phyloP scores from a whole-genome alignment of 2,888 invertebrate species.

The Machimus rusticus region DNA sequence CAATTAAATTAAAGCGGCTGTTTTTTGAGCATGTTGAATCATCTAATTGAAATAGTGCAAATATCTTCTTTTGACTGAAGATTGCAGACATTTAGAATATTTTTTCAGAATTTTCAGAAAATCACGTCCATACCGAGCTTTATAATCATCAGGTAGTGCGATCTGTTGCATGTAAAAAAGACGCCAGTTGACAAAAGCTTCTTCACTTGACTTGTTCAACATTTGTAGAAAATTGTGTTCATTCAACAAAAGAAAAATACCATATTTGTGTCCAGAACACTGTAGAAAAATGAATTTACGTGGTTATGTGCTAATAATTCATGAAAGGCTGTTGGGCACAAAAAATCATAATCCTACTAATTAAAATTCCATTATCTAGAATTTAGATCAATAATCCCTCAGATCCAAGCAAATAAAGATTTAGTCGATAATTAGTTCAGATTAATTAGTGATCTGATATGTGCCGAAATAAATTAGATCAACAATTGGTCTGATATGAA shows the following conservation, averaged over 20 bases:
- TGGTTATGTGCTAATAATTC: background rate
- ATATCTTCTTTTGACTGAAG: slow-evolving; percentile 11
- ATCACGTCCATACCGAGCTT: background rate
- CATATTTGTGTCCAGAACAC: background rate
- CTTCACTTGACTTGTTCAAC: background rate
- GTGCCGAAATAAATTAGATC: too few species aligned
- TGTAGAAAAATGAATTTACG: background rate
- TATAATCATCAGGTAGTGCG: background rate
- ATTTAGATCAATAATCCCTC: too few species aligned
- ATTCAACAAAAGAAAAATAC: background rate
- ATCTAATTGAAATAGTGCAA: slow-evolving; percentile 4
- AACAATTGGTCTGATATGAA: too few species aligned
- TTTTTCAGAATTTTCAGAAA: background rate
- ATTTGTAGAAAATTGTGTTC: background rate
- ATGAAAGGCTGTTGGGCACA: too few species aligned
- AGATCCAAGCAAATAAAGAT: too few species aligned
- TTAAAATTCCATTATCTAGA: too few species aligned
- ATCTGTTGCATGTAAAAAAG: background rate
- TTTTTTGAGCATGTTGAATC: background rate
- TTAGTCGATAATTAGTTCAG: too few species aligned
- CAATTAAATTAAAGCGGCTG: background rate
- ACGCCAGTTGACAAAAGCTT: background rate
- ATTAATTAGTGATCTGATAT: too few species aligned
- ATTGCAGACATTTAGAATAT: background rate
- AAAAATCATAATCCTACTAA: too few species aligned